phyloP scores from a whole-genome alignment of 2,113 vertebrate genomes.

The Crotalus horridus region DNA sequence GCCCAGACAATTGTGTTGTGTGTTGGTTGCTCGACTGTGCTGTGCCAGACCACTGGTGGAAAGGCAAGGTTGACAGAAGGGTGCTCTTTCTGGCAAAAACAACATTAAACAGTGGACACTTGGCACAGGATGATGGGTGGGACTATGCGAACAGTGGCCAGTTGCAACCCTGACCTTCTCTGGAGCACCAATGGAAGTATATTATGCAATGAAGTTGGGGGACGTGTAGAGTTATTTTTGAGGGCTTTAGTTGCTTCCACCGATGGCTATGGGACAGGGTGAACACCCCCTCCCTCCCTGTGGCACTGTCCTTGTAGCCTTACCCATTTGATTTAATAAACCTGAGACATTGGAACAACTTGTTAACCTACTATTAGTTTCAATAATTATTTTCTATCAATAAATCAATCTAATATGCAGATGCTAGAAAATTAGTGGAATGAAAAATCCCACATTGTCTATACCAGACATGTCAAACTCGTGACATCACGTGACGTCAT shows the following conservation, averaged over 20 bases:
- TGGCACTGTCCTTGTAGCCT: slow-evolving; percentile 31
- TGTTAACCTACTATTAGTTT: no score
- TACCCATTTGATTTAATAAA: slow-evolving; percentile 48
- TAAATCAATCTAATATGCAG: no score
- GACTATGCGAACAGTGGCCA: not conserved
- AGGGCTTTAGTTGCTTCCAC: not conserved
- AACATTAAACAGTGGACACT: slow-evolving; percentile 57
- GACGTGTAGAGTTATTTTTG: not conserved
- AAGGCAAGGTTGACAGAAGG: slow-evolving; percentile 79
- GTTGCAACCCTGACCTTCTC: no score
- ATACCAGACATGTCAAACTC: no score
- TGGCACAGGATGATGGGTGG: slow-evolving; percentile 26
- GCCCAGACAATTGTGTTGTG: slow-evolving; percentile 77
- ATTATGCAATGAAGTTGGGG: no score
- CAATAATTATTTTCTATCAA: no score
- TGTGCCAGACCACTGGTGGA: slow-evolving; percentile 78
- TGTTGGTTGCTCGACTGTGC: slow-evolving; percentile 78
- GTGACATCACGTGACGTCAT: no score
- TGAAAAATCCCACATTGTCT: no score
- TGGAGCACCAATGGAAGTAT: not conserved
- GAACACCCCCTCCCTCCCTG: not conserved
- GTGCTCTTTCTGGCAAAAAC: slow-evolving; percentile 76
- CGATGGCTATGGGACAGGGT: not conserved
- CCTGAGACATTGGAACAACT: no score
- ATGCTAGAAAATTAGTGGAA: no score